These are phyloP conservation scores for Daphoenositta chrysoptera DNA, from an alignment of 2,113 vertebrate species.

Conservation along the genomic window DNA sequence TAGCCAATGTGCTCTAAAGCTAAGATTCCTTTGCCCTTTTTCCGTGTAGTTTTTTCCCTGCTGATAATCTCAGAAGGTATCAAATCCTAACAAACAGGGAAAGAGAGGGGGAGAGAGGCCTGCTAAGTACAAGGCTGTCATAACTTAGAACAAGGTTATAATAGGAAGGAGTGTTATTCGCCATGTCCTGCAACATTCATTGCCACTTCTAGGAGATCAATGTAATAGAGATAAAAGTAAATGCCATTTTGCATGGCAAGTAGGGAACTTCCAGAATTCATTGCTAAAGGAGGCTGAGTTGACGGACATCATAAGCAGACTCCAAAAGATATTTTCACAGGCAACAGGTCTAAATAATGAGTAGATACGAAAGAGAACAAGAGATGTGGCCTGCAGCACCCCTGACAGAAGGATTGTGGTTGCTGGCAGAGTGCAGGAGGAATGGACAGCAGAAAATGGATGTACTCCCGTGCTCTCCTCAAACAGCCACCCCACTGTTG, in stretches of 20 bases:
- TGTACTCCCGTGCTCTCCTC: rapidly evolving
- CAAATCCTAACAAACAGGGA: background rate
- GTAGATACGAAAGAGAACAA: background rate
- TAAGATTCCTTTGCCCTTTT: background rate
- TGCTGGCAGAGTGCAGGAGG: background rate
- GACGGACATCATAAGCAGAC: background rate
- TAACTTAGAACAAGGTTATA: background rate
- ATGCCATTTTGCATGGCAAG: background rate
- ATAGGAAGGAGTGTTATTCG: background rate
- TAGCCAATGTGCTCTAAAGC: background rate
- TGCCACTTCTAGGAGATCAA: background rate
- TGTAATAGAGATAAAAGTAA: background rate
- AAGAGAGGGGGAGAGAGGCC: background rate
- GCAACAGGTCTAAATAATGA: background rate
- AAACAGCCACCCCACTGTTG: rapidly evolving
- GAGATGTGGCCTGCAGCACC: background rate
- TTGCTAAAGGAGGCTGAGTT: background rate
- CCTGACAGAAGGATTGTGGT: rapidly evolving
- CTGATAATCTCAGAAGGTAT: background rate
- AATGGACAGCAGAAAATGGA: background rate
- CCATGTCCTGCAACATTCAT: background rate
- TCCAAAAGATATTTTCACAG: background rate
- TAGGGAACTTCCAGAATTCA: background rate
- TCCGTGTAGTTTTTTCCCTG: background rate
- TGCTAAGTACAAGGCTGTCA: background rate